These are phyloP conservation scores for Rhodinocichla rosea DNA, from an alignment of 2,113 vertebrate genomes.

Conservation along the genomic window DNA sequence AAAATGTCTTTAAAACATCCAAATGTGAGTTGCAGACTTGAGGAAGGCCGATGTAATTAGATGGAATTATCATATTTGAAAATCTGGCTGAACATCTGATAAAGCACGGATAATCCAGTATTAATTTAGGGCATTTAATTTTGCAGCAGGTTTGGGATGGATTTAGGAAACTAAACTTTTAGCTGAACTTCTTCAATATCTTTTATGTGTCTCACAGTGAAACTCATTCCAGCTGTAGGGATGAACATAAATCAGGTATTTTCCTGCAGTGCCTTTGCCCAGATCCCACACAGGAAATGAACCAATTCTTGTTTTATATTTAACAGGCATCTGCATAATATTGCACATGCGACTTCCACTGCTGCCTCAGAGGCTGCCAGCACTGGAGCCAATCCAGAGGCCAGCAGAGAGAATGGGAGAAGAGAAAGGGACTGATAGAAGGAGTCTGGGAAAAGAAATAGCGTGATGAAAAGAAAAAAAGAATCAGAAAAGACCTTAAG, in stretches of 20 bases:
- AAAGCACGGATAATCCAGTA: background rate
- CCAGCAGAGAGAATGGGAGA: background rate
- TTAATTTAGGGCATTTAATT: background rate
- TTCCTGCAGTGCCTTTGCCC: background rate
- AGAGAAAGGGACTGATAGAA: background rate
- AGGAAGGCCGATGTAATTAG: background rate
- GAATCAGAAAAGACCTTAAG: background rate
- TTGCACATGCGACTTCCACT: background rate
- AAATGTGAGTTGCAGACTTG: background rate
- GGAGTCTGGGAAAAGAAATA: background rate
- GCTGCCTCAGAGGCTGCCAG: background rate
- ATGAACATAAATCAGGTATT: background rate
- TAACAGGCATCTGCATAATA: background rate
- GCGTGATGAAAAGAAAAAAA: background rate
- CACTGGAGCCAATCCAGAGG: background rate
- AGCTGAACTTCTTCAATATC: background rate
- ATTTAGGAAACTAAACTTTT: background rate
- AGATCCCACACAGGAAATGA: background rate
- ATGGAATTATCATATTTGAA: background rate
- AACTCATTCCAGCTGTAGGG: background rate
- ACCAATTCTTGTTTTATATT: background rate
- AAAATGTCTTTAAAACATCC: background rate
- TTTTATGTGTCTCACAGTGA: background rate
- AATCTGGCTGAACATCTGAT: background rate
- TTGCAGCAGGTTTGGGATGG: background rate